Evolutionary conservation across 2,888 invertebrate species (phyloP).

Genomic region (Cataglyphis albicans): DNA sequence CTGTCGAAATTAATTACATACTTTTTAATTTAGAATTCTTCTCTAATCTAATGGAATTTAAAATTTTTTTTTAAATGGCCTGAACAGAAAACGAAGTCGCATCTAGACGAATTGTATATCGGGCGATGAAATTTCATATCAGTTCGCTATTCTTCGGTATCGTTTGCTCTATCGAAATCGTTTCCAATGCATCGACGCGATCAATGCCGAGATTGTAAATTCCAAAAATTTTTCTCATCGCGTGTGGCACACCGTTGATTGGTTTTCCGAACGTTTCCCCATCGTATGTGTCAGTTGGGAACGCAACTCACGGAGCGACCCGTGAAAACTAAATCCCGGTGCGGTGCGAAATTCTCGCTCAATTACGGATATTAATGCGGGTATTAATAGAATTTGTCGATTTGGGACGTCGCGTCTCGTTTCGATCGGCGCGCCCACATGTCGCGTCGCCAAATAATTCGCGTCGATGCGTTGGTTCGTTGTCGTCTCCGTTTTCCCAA

Average conservation of each 20-base stretch:
- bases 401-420: slow-evolving; percentile 35
- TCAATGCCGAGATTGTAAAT: slow-evolving; percentile 38
- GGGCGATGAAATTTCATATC: slow-evolving; percentile 4
- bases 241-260: slow-evolving; percentile 40
- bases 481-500: slow-evolving; percentile 35
- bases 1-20: neutral
- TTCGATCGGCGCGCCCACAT: slow-evolving; percentile 29
- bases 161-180: slow-evolving; percentile 13
- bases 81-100: neutral
- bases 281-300: neutral
- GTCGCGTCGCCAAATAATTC: slow-evolving; percentile 45
- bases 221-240: slow-evolving; percentile 54
- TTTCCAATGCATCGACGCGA: slow-evolving; percentile 34
- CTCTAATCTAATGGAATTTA: neutral
- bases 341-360: slow-evolving; percentile 49
- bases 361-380: slow-evolving; percentile 62
- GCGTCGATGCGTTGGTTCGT: slow-evolving; percentile 35
- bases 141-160: neutral
- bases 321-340: slow-evolving; percentile 29
- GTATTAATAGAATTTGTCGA: slow-evolving; percentile 65
- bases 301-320: neutral
- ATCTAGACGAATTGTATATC: neutral
- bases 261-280: slow-evolving; percentile 46
- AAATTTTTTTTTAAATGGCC: neutral
- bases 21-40: neutral